phyloP scores from a whole-genome alignment of 1,140 invertebrate species.

The Nephotettix cincticeps region DNA sequence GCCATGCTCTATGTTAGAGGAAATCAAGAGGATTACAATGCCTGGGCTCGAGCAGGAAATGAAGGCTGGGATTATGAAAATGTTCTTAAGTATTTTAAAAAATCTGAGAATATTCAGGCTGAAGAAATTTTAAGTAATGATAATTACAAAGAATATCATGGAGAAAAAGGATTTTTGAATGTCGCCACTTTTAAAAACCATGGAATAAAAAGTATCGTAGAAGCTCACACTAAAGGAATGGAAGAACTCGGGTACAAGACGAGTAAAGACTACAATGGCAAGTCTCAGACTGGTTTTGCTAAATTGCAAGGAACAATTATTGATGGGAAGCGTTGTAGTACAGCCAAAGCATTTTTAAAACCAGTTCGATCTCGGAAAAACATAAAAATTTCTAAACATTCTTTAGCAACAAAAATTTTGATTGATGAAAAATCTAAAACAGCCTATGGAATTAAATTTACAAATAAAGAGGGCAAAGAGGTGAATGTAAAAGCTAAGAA shows the following conservation, averaged over 20 bases:
- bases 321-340: slow-evolving; percentile 70
- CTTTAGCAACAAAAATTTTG: slow-evolving; percentile 70
- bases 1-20: slow-evolving; percentile 94
- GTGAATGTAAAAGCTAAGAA: slow-evolving; percentile 28
- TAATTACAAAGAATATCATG: slow-evolving; percentile 45
- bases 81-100: slow-evolving; percentile 83
- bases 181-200: slow-evolving; percentile 43
- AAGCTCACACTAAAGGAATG: slow-evolving; percentile 34
- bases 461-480: slow-evolving; percentile 39
- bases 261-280: slow-evolving; percentile 53
- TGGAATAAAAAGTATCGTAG: slow-evolving; percentile 52
- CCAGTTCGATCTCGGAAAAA: slow-evolving; percentile 62
- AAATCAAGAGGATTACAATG: slow-evolving; percentile 86
- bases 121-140: slow-evolving; percentile 38
- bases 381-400: slow-evolving; percentile 62
- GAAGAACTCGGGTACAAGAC: slow-evolving; percentile 51
- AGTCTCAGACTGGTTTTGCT: slow-evolving; percentile 50
- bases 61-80: slow-evolving; percentile 86
- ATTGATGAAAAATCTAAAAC: slow-evolving; percentile 67
- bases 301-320: slow-evolving; percentile 55
- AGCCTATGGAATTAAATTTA: slow-evolving; percentile 68
- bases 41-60: slow-evolving; percentile 84
- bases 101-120: slow-evolving; percentile 68
- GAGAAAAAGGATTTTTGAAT: slow-evolving; percentile 38
- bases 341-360: slow-evolving; percentile 70